These are phyloP conservation scores for Slavum lentiscoides DNA, from an alignment of 2,888 invertebrate species.

Conservation along the genomic window DNA sequence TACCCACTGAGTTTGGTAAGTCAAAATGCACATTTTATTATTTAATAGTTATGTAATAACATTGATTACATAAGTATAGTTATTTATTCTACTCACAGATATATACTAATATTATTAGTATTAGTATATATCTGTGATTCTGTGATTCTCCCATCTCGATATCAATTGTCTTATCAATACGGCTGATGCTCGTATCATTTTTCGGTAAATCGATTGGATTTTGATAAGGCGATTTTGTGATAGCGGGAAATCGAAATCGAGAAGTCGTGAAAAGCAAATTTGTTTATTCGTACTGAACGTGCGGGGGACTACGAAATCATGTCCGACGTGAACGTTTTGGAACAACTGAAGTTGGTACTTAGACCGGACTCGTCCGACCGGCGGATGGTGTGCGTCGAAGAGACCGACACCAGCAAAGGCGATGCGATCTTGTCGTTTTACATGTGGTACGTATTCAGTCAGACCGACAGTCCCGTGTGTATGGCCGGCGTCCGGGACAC, in stretches of 20 bases:
- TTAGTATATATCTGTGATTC: too few species aligned
- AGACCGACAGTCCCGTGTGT: slow-evolving; percentile 4
- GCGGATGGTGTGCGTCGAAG: slow-evolving; percentile 31
- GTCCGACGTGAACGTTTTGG: slow-evolving; percentile 21
- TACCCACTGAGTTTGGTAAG: not conserved
- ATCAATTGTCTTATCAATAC: too few species aligned
- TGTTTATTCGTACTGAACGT: too few species aligned
- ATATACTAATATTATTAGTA: too few species aligned
- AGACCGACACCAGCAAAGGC: slow-evolving; percentile 13
- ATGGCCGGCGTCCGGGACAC: slow-evolving; percentile 24
- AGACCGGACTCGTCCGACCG: slow-evolving; percentile 8
- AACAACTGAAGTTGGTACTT: slow-evolving; percentile 28
- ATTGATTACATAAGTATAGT: too few species aligned
- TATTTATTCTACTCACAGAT: too few species aligned
- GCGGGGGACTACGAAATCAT: not conserved
- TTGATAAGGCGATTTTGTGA: too few species aligned
- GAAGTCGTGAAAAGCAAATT: too few species aligned
- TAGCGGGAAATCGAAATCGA: not conserved
- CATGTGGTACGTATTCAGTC: slow-evolving; percentile 26
- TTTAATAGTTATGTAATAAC: not conserved
- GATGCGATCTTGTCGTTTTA: slow-evolving; percentile 35
- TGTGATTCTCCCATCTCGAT: too few species aligned
- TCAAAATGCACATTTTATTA: not conserved
- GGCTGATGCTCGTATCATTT: too few species aligned
- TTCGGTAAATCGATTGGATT: too few species aligned